A percentile compares a stretch with the other conserved stretches of the same genome.
Evolutionary conservation across 92 coral and sea anemone genomes (phyloP).

Genomic region (Zoanthus gigantus): DNA sequence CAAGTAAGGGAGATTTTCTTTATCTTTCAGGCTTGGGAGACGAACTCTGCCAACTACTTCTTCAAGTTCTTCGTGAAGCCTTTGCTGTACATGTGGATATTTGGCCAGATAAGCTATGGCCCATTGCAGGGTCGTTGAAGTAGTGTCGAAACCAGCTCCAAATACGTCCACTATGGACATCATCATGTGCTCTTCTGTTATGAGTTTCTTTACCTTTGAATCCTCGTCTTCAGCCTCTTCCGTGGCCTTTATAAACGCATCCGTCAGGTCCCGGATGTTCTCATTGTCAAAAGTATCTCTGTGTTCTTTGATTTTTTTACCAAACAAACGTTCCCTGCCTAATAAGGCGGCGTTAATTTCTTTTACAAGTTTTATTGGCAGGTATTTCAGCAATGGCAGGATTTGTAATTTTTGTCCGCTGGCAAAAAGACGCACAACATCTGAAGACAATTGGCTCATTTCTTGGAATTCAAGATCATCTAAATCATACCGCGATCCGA

Average conservation of each 20-base stretch:
- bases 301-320: slow-evolving; percentile 38
- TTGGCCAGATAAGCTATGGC: slow-evolving; percentile 54
- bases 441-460: slow-evolving; percentile 20
- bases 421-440: slow-evolving; percentile 19
- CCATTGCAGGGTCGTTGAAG: slow-evolving; percentile 74
- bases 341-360: no score
- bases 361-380: slow-evolving; percentile 40
- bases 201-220: slow-evolving; percentile 21
- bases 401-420: slow-evolving; percentile 38
- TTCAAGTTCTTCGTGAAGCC: slow-evolving; percentile 65
- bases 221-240: slow-evolving; percentile 52
- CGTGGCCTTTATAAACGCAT: slow-evolving; percentile 67
- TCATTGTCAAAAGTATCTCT: slow-evolving; percentile 41
- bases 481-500: slow-evolving; percentile 56
- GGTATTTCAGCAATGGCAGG: slow-evolving; percentile 51
- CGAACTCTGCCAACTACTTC: slow-evolving; percentile 54
- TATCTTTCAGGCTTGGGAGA: slow-evolving; percentile 61
- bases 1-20: slow-evolving; percentile 55
- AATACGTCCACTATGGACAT: slow-evolving; percentile 67
- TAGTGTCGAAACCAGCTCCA: slow-evolving; percentile 74
- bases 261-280: slow-evolving; percentile 65
- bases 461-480: slow-evolving; percentile 62
- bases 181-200: slow-evolving; percentile 69
- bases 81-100: slow-evolving; percentile 60
- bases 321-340: no score